phyloP scores from a whole-genome alignment of 2,797 vertebrate genomes.

The Coranthus polyacanthus region DNA sequence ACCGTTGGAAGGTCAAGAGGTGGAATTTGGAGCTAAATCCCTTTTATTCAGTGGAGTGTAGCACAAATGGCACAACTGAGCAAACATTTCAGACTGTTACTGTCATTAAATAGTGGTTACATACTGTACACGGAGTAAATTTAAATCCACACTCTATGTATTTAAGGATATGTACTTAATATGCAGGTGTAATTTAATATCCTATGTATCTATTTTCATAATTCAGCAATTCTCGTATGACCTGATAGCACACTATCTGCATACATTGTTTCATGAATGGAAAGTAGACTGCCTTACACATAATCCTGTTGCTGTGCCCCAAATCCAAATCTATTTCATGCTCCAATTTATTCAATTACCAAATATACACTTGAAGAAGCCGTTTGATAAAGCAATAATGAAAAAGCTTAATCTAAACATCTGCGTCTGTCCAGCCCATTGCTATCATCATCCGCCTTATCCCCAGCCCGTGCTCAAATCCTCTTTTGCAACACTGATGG shows the following conservation, averaged over 20 bases:
- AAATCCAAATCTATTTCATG: slow-evolving; percentile 65
- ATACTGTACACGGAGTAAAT: slow-evolving; percentile 1
- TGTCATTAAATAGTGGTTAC: background rate
- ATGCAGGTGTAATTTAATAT: too few species aligned
- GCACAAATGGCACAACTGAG: slow-evolving; percentile 4
- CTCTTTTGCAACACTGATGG: slow-evolving; percentile 70
- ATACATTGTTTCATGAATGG: slow-evolving; percentile 57
- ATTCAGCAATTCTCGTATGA: slow-evolving; percentile 8
- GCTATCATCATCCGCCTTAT: slow-evolving; percentile 63
- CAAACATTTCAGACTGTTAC: slow-evolving; percentile 12
- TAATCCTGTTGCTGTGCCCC: slow-evolving; percentile 57
- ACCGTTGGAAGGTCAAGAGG: slow-evolving; percentile 48
- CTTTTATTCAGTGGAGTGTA: slow-evolving; percentile 29
- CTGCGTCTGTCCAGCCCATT: slow-evolving; percentile 62
- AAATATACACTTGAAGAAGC: slow-evolving; percentile 71
- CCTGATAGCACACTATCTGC: slow-evolving; percentile 24
- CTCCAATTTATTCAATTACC: slow-evolving; percentile 71
- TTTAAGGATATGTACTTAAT: background rate
- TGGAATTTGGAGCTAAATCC: slow-evolving; percentile 45
- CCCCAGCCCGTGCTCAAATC: slow-evolving; percentile 60
- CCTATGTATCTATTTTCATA: slow-evolving; percentile 1
- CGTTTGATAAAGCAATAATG: slow-evolving; percentile 69
- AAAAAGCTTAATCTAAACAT: slow-evolving; percentile 74
- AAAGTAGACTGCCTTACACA: slow-evolving; percentile 32
- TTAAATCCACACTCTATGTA: slow-evolving; percentile 10